phyloP scores from a whole-genome alignment of 2,113 vertebrate species.

The Tenebrosternarchus preto region DNA sequence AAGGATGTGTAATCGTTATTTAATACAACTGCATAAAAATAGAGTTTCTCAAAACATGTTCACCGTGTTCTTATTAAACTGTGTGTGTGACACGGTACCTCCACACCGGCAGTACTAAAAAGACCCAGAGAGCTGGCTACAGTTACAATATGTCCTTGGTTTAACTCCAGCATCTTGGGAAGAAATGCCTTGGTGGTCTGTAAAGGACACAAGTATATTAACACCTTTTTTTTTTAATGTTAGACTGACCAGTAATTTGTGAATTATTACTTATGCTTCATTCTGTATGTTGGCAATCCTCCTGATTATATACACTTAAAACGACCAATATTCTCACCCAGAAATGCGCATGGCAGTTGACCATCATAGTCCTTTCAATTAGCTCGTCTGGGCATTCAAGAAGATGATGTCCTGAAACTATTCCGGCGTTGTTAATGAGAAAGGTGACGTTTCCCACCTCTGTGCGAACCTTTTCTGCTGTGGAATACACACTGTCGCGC shows the following conservation, averaged over 20 bases:
- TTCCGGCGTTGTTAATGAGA: slow-evolving; percentile 86
- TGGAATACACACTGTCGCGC: slow-evolving; percentile 83
- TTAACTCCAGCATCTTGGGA: slow-evolving; percentile 87
- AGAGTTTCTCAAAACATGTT: neutral
- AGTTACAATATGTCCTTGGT: slow-evolving; percentile 86
- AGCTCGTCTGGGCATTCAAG: slow-evolving; percentile 89
- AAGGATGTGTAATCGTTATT: neutral
- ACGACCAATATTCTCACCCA: slow-evolving; percentile 76
- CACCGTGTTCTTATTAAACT: neutral
- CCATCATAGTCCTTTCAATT: slow-evolving; percentile 90
- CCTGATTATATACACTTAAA: neutral
- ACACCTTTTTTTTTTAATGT: neutral
- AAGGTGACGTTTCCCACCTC: slow-evolving; percentile 84
- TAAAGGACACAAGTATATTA: slow-evolving; percentile 6
- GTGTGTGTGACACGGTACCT: slow-evolving; percentile 73
- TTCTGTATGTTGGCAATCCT: too few species aligned
- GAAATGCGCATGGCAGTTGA: slow-evolving; percentile 90
- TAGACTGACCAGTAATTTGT: neutral
- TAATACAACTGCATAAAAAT: neutral
- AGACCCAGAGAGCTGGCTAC: slow-evolving; percentile 87
- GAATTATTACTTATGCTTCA: neutral
- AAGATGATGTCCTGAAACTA: slow-evolving; percentile 86
- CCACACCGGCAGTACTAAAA: slow-evolving; percentile 87
- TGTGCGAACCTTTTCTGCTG: slow-evolving; percentile 80
- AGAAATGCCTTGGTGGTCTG: slow-evolving; percentile 89